Base-by-base conservation (phyloP, 2,797 vertebrate genomes). In the Phrynocephalus forsythii region DNA sequence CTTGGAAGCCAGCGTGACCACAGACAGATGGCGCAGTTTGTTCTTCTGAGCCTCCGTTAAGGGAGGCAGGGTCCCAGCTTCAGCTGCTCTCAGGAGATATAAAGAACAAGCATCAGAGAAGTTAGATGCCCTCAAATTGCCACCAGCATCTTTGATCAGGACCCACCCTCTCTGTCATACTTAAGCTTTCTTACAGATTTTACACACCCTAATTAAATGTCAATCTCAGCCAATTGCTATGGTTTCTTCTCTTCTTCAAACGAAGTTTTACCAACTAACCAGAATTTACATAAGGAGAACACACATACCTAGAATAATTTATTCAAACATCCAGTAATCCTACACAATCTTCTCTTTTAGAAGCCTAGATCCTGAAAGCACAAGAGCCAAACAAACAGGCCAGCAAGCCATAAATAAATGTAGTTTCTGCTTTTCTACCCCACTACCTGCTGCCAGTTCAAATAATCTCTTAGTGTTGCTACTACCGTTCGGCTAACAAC, bases 1-100 rank as follows among this genome's bases (percentile, higher is more conserved):
- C 95, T 99, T 99, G 94, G 98, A 98, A 80, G 99, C 99, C 95
- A 99, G 95, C 69, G 98, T 99, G 95, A 99, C 98, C 0, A 99
- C 99, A 15, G 99, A 99, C 86, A 99, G 96, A 94, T 99, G 98
- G 84, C 98, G 97, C 69, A 99, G 97, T 92, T 99, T 99, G 96
- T 99, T 99, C 96, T 97, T 99, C 96, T 99, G 99, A 72, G 98
- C 98, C 4, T 98, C 98, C 79, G 98, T 99, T 92, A 99, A 94
- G 79, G 98, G 98, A 69, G 99, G 98, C 94, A 98, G 90, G 96
- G 94, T 96, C 82, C 95, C 94, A 60, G 96, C 96, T 95, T 97
- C 96, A 30, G 96, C 97, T 97, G 9, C 88, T 15, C 2, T 66
- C 83, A 89, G 79, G 79, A 30, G 18, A 93, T 28, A 91, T 56